phyloP scores from a whole-genome alignment of 2,113 vertebrate genomes.

The Etheostoma spectabile region DNA sequence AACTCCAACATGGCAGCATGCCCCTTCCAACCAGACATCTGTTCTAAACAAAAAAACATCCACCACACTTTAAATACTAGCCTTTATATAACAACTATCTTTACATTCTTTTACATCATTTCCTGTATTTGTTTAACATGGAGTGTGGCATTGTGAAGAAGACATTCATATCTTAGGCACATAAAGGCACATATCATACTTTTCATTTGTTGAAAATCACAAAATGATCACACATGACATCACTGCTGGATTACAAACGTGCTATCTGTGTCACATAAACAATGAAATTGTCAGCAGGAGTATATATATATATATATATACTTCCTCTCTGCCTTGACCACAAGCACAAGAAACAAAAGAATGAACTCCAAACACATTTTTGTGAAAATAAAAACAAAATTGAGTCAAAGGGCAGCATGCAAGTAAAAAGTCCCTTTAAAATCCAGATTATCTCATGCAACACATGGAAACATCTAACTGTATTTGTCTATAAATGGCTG shows the following conservation, averaged over 20 bases:
- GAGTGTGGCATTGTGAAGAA: constrained; percentile 24
- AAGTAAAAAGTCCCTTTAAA: neutral
- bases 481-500: neutral
- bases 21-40: neutral
- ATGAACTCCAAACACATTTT: constrained; percentile 8
- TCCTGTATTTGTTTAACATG: constrained; percentile 14
- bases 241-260: neutral
- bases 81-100: constrained; percentile 24
- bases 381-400: constrained; percentile 7
- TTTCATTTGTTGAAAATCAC: neutral
- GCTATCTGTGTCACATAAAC: neutral
- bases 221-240: neutral
- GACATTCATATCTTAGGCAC: constrained; percentile 24
- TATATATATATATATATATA: constrained; percentile 25
- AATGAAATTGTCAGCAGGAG: constrained; percentile 23
- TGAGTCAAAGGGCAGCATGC: neutral
- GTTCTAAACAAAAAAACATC: neutral
- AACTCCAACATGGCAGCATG: constrained; percentile 4
- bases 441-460: neutral
- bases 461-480: neutral
- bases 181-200: constrained; percentile 54
- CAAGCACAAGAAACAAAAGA: constrained; percentile 13
- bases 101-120: constrained; percentile 32
- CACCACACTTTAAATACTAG: neutral
- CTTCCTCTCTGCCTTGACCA: neutral